Percentiles rank a stretch among this genome's conserved stretches.
These are phyloP conservation scores for Musca domestica DNA, from an alignment of 1,140 invertebrate genomes.

Conservation along the genomic window DNA sequence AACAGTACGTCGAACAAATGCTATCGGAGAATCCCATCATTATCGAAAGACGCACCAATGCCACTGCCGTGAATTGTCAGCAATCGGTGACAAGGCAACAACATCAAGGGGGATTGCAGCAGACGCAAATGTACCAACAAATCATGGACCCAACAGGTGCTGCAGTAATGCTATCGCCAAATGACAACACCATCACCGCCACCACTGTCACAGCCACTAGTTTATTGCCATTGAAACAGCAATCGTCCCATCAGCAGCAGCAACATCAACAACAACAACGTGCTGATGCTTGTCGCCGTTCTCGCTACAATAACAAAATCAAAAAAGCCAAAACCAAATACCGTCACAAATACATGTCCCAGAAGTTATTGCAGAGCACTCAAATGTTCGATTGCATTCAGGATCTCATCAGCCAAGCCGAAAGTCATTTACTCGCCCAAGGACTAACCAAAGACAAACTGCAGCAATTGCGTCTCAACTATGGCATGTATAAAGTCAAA, in stretches of 20 bases:
- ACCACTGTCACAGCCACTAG: not conserved
- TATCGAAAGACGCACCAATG: constrained; percentile 37
- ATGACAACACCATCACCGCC: not conserved
- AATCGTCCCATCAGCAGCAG: not conserved
- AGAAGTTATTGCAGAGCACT: constrained; percentile 40
- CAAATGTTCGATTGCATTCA: constrained; percentile 39
- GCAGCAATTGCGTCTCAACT: no score
- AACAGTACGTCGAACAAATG: constrained; percentile 46
- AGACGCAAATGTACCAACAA: not conserved
- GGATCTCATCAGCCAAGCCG: constrained; percentile 42
- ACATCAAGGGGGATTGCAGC: not conserved
- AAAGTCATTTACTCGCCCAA: constrained; percentile 30
- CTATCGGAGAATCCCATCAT: constrained; percentile 43
- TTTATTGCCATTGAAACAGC: not conserved
- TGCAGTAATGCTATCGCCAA: not conserved
- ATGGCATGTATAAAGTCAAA: no score
- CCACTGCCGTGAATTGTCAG: not conserved
- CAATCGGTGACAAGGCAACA: not conserved
- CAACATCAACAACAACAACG: constrained; percentile 35
- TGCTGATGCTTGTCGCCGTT: constrained; percentile 48
- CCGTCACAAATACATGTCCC: constrained; percentile 45
- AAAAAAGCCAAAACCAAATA: constrained; percentile 47
- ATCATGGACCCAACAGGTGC: not conserved
- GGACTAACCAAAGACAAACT: not conserved
- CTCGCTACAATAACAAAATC: constrained; percentile 49